A percentile compares a stretch with the other conserved stretches of the same genome.
Conservation (phyloP, 2,888 invertebrate species). For the Oegoconia quadripuncta region DNA sequence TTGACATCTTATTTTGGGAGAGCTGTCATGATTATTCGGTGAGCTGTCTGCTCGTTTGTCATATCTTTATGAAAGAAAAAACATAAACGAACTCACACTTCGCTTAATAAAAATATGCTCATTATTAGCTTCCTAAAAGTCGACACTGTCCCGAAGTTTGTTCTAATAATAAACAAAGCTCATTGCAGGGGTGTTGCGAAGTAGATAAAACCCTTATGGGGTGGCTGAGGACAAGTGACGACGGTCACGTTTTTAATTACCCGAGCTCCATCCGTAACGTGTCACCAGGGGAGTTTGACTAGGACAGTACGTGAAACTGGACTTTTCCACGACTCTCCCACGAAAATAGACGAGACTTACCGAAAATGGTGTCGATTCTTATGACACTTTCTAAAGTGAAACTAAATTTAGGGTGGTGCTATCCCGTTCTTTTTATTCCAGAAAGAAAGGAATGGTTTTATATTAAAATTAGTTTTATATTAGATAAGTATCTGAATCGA, state of each 20-base stretch:
- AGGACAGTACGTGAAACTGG: slow-evolving; percentile 30
- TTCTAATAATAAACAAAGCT: slow-evolving; percentile 64
- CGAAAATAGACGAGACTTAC: neutral
- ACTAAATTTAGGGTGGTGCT: too few species aligned
- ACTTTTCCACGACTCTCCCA: neutral
- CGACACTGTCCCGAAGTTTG: slow-evolving; percentile 24
- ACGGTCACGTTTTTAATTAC: slow-evolving; percentile 79
- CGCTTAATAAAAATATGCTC: neutral
- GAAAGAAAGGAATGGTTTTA: too few species aligned
- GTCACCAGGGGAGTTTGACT: slow-evolving; percentile 48
- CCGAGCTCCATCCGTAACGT: slow-evolving; percentile 63
- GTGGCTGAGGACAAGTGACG: slow-evolving; percentile 66
- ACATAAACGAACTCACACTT: too few species aligned
- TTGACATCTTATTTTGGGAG: too few species aligned
- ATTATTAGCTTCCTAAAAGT: neutral
- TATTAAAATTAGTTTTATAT: too few species aligned
- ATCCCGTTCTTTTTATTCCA: too few species aligned
- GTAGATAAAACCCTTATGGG: slow-evolving; percentile 72
- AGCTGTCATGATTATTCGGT: too few species aligned
- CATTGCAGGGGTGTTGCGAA: slow-evolving; percentile 50
- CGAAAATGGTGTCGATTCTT: neutral
- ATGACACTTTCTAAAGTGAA: too few species aligned
- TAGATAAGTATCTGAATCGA: too few species aligned
- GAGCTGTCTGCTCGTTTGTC: too few species aligned
- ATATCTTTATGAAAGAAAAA: too few species aligned